Evolutionary conservation across 2,113 vertebrate species (phyloP).

Genomic region (Oreocharis arfaki): DNA sequence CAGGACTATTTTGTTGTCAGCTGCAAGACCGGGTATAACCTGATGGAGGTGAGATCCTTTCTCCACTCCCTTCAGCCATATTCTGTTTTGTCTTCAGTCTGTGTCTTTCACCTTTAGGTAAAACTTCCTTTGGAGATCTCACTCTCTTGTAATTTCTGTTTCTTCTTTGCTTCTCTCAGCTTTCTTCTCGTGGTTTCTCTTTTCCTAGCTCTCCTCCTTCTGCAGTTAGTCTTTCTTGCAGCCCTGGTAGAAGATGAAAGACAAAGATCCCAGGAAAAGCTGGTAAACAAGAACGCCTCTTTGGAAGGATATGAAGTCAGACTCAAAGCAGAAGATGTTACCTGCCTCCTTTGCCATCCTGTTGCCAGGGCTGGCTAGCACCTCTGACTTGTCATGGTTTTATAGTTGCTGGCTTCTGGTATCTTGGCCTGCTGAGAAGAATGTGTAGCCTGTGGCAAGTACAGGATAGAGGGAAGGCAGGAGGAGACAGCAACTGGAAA

Average conservation of each 20-base stretch:
- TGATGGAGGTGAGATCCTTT: conserved; percentile 68
- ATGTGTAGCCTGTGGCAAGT: not conserved
- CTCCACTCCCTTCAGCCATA: not conserved
- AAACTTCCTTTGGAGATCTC: not conserved
- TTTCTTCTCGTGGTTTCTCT: not conserved
- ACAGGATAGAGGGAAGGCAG: not conserved
- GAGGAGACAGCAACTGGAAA: not conserved
- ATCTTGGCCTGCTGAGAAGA: not conserved
- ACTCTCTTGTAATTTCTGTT: not conserved
- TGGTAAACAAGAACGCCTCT: not conserved
- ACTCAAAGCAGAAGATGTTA: not conserved
- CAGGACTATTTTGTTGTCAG: conserved; percentile 72
- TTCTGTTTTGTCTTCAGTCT: not conserved
- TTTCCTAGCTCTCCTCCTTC: not conserved
- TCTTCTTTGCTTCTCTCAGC: not conserved
- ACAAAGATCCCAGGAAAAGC: not conserved
- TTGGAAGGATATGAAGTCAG: not conserved
- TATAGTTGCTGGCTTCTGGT: not conserved
- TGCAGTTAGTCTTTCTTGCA: not conserved
- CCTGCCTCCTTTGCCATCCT: not conserved
- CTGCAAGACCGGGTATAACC: conserved; percentile 73
- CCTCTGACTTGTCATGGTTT: not conserved
- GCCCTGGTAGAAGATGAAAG: not conserved
- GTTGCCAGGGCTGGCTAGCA: not conserved
- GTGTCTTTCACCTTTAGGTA: not conserved